phyloP scores from a whole-genome alignment of 2,113 vertebrate genomes.

The Notarius quadriscutis region DNA sequence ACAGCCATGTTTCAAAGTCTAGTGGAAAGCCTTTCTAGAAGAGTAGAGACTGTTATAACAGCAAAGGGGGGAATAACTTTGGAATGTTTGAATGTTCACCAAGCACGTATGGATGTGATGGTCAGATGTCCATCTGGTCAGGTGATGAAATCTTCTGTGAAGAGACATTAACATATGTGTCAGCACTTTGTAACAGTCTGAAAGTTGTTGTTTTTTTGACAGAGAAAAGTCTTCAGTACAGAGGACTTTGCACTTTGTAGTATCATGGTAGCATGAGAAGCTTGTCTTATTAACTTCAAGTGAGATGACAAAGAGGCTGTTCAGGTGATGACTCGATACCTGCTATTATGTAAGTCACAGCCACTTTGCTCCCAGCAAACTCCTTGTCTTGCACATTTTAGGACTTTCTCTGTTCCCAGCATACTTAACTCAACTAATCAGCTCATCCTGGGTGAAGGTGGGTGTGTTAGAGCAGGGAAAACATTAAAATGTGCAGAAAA shows the following conservation, averaged over 20 bases:
- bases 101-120: not conserved
- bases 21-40: too few relatives aligned
- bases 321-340: not conserved
- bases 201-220: too few relatives aligned
- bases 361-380: not conserved
- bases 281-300: constrained; percentile 14
- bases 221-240: constrained; percentile 2
- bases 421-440: not conserved
- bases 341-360: not conserved
- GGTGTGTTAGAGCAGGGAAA: not conserved
- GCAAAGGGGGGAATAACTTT: not conserved
- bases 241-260: constrained; percentile 5
- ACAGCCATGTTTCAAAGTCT: not conserved
- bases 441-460: not conserved
- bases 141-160: not conserved
- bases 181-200: not conserved
- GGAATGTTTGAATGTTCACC: not conserved
- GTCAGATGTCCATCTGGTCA: not conserved
- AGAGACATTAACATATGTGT: not conserved
- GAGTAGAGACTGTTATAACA: not conserved
- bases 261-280: not conserved
- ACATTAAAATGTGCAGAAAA: not conserved
- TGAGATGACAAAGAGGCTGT: not conserved
- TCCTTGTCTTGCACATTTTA: not conserved
- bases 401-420: not conserved